Evolutionary conservation across 2,888 invertebrate species (phyloP).

Genomic region (Sarcophaga variegata): DNA sequence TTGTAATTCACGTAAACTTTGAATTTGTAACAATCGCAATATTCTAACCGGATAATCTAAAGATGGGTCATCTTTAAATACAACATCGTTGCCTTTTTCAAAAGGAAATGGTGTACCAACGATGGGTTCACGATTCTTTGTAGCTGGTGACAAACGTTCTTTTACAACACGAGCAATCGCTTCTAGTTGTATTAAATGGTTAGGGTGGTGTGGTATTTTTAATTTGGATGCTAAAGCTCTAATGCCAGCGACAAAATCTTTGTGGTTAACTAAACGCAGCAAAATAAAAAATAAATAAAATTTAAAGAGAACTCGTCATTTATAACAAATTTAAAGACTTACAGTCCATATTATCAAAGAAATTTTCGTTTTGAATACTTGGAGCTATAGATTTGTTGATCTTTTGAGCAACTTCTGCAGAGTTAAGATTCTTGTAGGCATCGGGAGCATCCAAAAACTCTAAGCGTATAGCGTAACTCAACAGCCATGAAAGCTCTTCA

Average conservation of each 20-base stretch:
- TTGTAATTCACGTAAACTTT: conserved; percentile 85
- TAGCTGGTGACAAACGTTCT: conserved; percentile 84
- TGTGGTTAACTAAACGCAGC: conserved; percentile 86
- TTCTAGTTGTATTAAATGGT: conserved; percentile 89
- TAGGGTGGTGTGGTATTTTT: conserved; percentile 90
- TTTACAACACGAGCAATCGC: conserved; percentile 86
- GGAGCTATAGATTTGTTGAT: conserved; percentile 85
- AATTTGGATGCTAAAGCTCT: conserved; percentile 89
- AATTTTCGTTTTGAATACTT: conserved; percentile 90
- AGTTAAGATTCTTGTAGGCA: conserved; percentile 87
- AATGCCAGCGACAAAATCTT: conserved; percentile 92
- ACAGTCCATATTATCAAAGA: conserved; percentile 94
- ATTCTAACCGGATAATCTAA: conserved; percentile 89
- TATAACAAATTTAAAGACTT: conserved; percentile 79
- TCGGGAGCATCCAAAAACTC: conserved; percentile 91
- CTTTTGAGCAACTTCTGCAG: conserved; percentile 84
- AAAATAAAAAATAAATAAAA: conserved; percentile 27
- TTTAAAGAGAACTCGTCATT: neutral
- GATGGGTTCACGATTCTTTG: conserved; percentile 76
- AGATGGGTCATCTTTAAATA: conserved; percentile 84
- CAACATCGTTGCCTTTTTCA: conserved; percentile 85
- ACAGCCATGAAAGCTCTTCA: conserved; percentile 92
- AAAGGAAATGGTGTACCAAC: conserved; percentile 87
- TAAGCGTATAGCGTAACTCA: conserved; percentile 91
- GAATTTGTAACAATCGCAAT: conserved; percentile 88